A percentile compares a stretch with the other conserved stretches of the same genome.
phyloP scores from a whole-genome alignment of 2,113 vertebrate genomes.

The Cnemophilus loriae region DNA sequence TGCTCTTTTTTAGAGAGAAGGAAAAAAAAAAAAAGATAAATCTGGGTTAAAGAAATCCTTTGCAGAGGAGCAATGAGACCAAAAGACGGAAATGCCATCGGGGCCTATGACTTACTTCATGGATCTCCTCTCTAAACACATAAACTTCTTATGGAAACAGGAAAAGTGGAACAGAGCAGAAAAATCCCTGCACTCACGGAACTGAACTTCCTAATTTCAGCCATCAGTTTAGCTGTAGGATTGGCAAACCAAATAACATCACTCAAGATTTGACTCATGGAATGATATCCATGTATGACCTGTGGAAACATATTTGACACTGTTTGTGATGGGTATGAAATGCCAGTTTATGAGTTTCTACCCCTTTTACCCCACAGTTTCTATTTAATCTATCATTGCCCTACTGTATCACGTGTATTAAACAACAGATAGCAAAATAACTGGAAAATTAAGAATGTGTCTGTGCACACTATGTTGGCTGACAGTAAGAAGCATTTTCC shows the following conservation, averaged over 20 bases:
- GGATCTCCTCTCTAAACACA: not conserved
- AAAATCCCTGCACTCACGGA: not conserved
- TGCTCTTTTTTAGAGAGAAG: not conserved
- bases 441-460: not conserved
- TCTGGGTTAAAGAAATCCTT: not conserved
- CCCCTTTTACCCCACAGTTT: not conserved
- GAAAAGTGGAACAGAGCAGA: not conserved
- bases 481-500: not conserved
- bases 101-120: not conserved
- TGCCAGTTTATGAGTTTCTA: not conserved
- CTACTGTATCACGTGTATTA: rapidly evolving
- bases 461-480: not conserved
- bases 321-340: not conserved
- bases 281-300: not conserved
- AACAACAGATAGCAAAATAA: not conserved
- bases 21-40: not conserved
- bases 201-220: not conserved
- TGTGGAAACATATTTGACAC: not conserved
- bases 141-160: not conserved
- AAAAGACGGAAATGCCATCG: not conserved
- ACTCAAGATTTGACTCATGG: not conserved
- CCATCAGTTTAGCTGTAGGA: not conserved
- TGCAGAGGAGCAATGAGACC: not conserved
- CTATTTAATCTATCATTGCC: rapidly evolving
- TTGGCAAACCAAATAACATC: not conserved